phyloP scores from a whole-genome alignment of 35 echinoderm and acorn worm genomes.

The Holothuria glaberrima region DNA sequence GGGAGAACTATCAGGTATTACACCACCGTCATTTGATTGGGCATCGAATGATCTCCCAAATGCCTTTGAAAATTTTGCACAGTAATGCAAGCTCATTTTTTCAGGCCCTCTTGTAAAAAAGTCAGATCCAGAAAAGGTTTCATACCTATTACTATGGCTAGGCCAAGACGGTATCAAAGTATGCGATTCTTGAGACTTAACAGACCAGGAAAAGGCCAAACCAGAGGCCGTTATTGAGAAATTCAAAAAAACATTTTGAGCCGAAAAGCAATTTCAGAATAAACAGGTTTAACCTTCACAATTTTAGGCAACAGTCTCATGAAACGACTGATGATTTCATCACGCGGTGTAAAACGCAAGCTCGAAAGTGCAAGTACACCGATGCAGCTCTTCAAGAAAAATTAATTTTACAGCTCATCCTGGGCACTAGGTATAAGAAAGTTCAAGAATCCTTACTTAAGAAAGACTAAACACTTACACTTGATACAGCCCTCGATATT shows the following conservation, averaged over 20 bases:
- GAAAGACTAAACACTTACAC: slow-evolving; percentile 41
- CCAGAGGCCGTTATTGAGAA: slow-evolving; percentile 6
- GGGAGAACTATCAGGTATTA: slow-evolving; percentile 9
- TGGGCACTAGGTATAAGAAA: slow-evolving; percentile 35
- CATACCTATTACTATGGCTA: slow-evolving; percentile 1
- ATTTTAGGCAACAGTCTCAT: background rate
- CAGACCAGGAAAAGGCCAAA: background rate
- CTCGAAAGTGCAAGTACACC: slow-evolving; percentile 11
- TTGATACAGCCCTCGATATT: slow-evolving; percentile 55
- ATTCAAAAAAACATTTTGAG: slow-evolving; percentile 11
- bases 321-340: slow-evolving; percentile 16
- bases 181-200: background rate
- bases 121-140: slow-evolving; percentile 3
- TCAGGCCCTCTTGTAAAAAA: background rate
- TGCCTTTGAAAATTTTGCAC: background rate
- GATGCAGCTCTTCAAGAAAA: background rate
- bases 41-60: background rate
- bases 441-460: slow-evolving; percentile 64
- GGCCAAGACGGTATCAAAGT: slow-evolving; percentile 1
- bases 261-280: slow-evolving; percentile 5
- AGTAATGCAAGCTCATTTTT: slow-evolving; percentile 6
- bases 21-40: background rate
- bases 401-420: slow-evolving; percentile 38
- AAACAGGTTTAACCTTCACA: background rate
- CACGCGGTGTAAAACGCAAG: background rate